phyloP scores from a whole-genome alignment of 2,113 vertebrate species.

The Tapirus terrestris region DNA sequence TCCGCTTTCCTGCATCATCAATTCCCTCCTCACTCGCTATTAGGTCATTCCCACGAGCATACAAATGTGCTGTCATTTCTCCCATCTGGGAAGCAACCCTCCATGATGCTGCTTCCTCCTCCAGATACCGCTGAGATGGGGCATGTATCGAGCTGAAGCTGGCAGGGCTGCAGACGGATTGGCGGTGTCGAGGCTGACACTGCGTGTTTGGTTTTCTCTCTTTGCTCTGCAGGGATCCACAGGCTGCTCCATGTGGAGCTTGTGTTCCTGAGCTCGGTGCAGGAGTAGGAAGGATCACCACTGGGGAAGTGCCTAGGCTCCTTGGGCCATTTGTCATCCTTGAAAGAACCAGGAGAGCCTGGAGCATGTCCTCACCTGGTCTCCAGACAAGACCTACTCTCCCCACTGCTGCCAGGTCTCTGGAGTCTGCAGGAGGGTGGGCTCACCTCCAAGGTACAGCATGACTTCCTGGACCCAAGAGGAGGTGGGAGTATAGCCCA shows the following conservation, averaged over 20 bases:
- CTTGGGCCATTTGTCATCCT: neutral
- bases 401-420: neutral
- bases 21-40: neutral
- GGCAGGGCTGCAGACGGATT: neutral
- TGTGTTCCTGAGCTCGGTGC: neutral
- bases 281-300: neutral
- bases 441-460: neutral
- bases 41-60: neutral
- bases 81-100: neutral
- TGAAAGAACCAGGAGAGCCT: neutral
- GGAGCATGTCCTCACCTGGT: neutral
- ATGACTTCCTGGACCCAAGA: neutral
- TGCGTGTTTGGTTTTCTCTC: neutral
- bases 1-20: neutral
- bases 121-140: no score
- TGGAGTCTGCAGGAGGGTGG: neutral
- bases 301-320: neutral
- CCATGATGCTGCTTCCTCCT: neutral
- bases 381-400: neutral
- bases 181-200: neutral
- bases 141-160: neutral
- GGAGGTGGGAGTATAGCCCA: neutral
- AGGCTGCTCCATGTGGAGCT: neutral
- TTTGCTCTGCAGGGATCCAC: neutral
- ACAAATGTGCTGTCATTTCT: neutral